Evolutionary conservation across 2,113 vertebrate species (phyloP).

Genomic region (Acrocephalus arundinaceus): DNA sequence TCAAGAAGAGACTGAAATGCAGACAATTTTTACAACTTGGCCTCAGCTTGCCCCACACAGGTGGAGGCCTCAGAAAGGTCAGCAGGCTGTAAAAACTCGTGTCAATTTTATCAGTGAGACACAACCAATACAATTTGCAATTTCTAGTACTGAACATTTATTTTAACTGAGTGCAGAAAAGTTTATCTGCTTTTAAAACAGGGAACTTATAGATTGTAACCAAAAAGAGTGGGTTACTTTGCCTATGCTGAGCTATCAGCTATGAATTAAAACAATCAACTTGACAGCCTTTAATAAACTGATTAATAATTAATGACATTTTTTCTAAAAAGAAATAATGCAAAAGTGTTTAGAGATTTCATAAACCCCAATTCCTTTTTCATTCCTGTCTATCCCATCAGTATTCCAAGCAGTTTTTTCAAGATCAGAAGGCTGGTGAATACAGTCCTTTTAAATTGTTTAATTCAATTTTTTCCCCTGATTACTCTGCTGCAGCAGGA

Average conservation of each 20-base stretch:
- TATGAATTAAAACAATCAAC: neutral
- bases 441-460: neutral
- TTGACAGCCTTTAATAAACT: neutral
- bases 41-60: neutral
- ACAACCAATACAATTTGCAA: neutral
- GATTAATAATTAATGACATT: neutral
- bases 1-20: neutral
- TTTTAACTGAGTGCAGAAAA: neutral
- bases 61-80: neutral
- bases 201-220: neutral
- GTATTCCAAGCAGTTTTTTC: neutral
- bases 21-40: neutral
- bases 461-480: neutral
- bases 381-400: neutral
- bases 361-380: neutral
- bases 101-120: neutral
- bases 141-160: neutral
- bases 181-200: neutral
- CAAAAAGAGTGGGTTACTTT: neutral
- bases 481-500: neutral
- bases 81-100: neutral
- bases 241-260: neutral
- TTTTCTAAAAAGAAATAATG: neutral
- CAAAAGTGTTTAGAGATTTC: neutral
- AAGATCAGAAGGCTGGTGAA: neutral